A percentile compares a stretch with the other conserved stretches of the same genome.
Evolutionary conservation across 2,113 vertebrate species (phyloP).

Genomic region (Recurvirostra avosetta): DNA sequence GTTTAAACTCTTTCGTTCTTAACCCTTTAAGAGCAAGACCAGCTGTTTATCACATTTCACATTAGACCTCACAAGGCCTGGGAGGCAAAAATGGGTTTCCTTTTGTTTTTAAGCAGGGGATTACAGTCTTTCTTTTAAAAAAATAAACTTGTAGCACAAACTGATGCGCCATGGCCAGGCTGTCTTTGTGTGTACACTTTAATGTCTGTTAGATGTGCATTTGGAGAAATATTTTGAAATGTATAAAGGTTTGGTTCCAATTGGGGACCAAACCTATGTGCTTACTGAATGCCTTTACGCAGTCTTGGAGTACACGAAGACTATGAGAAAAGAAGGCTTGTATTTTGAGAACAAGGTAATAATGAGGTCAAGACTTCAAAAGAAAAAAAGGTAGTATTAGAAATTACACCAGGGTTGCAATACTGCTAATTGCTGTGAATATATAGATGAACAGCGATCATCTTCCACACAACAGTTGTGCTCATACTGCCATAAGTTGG

Average conservation of each 20-base stretch:
- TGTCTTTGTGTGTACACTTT: not conserved
- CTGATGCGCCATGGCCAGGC: fast-evolving
- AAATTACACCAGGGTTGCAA: fast-evolving
- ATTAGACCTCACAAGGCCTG: not conserved
- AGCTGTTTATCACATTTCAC: not conserved
- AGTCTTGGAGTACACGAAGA: not conserved
- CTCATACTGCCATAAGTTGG: not conserved
- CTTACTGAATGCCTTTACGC: not conserved
- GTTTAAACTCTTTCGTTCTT: not conserved
- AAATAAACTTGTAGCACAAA: not conserved
- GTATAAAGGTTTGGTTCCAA: not conserved
- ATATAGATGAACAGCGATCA: not conserved
- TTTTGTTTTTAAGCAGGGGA: not conserved
- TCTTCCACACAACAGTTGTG: not conserved
- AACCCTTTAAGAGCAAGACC: not conserved
- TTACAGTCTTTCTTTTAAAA: not conserved
- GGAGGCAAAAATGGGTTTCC: not conserved
- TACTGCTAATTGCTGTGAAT: not conserved
- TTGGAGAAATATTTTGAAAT: not conserved
- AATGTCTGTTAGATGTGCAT: not conserved
- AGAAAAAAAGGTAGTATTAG: not conserved
- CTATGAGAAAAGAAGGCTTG: fast-evolving
- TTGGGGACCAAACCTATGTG: not conserved
- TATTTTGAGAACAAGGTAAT: not conserved
- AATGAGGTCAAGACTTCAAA: not conserved